Base-by-base conservation (phyloP, 2,797 vertebrate species). In the Gambelia wislizenii region DNA sequence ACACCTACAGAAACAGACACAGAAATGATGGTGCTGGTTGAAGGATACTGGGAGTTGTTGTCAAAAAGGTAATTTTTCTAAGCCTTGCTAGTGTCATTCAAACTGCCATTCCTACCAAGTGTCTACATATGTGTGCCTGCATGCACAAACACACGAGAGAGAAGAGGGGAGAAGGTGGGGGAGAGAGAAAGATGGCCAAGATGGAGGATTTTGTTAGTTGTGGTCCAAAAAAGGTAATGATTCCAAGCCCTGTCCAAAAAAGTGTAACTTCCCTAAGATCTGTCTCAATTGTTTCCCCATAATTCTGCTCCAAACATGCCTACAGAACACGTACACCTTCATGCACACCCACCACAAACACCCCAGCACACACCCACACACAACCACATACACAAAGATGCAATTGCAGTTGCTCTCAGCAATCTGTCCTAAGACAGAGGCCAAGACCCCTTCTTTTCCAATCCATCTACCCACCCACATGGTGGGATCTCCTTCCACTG, bases 371-470 rank as follows among this genome's bases (percentile, higher is more conserved):
- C 22, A 2, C 6, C n/a, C 56, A 74, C 13, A 44, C n/a, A 47
- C 22, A 2, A 1, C 33, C 59, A 77, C 16, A 52, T 10, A 27
- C n/a, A 77, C 25, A 27, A 18, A 6, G 0, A 52, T 13, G 82
- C 18, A 3, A 39, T 64, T 79, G 75, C 36, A 75, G 1, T 56
- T 33, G 36, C 14, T 30, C 44, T n/a, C 72, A 10, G 69, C 22
- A 56, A 81, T 0, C 5, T 39, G 33, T 81, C 52, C 4, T 2
- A 0, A 1, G 36, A 67, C 1, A 54, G 49, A 74, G 22, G n/a
- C 82, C 42, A 22, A 49, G 64, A 47, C 14, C 74, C 49, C 56
- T 61, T 72, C 80, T 52, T 2, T 54, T 25, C 27, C 30, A 4
- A 33, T 18, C 6, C 27, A 13, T 49, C 77, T 84, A 44, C 59